Conservation (phyloP, 2,113 vertebrate genomes). For the Fulica atra region DNA sequence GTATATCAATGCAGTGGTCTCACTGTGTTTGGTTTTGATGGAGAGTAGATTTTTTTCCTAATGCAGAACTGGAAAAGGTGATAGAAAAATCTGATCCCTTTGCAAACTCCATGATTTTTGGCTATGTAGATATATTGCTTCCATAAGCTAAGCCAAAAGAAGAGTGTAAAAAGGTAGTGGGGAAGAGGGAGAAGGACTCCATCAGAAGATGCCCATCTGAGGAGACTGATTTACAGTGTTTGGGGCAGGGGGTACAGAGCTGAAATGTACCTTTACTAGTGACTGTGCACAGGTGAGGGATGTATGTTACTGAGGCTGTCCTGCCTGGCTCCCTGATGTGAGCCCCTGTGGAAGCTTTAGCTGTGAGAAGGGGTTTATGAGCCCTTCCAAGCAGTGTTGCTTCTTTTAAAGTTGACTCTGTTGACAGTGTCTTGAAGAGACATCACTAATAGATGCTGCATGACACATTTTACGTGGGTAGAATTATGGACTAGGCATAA, state of each 20-base stretch:
- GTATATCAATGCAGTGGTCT: neutral
- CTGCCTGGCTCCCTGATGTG: neutral
- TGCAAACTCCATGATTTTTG: neutral
- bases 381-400: neutral
- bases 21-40: neutral
- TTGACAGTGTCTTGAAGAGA: neutral
- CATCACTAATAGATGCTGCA: neutral
- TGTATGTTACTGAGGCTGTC: neutral
- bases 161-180: neutral
- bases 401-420: neutral
- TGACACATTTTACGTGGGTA: neutral
- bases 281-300: neutral
- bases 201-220: neutral
- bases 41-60: neutral
- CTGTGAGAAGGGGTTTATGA: neutral
- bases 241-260: neutral
- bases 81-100: neutral
- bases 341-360: neutral
- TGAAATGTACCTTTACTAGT: neutral
- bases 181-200: neutral
- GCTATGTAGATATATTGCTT: neutral
- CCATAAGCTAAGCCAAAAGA: neutral
- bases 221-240: neutral
- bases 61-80: neutral
- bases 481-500: neutral